phyloP scores from a whole-genome alignment of 1,140 invertebrate species.

The Bombus superbus region DNA sequence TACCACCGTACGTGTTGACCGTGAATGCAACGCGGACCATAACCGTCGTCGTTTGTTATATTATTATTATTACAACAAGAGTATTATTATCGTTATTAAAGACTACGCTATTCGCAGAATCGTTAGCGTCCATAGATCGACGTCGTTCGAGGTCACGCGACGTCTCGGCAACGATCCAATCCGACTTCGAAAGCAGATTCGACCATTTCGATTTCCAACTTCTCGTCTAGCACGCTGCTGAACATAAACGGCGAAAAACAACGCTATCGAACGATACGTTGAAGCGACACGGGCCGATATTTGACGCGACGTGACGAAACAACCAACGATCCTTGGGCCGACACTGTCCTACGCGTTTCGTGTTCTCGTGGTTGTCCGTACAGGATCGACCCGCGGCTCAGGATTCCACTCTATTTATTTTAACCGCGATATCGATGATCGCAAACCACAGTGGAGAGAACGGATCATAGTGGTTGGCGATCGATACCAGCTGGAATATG shows the following conservation, averaged over 20 bases:
- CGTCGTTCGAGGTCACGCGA: neutral
- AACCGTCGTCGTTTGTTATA: neutral
- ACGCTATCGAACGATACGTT: neutral
- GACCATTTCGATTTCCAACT: neutral
- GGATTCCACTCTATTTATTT: slow-evolving; percentile 62
- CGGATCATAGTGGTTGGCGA: slow-evolving; percentile 51
- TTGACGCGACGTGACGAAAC: slow-evolving; percentile 1
- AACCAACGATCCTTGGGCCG: neutral
- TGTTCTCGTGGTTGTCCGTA: neutral
- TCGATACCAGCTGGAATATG: slow-evolving; percentile 21
- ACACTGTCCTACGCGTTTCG: no score
- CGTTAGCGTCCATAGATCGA: neutral
- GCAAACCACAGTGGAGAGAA: slow-evolving; percentile 34
- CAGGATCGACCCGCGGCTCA: neutral
- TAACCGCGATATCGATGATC: slow-evolving; percentile 52
- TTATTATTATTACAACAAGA: neutral
- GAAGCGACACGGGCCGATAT: neutral
- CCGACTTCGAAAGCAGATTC: neutral
- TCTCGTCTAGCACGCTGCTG: neutral
- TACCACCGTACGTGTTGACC: neutral
- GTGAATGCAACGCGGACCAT: neutral
- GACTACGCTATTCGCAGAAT: neutral
- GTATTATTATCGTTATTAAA: neutral
- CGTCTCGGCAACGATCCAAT: neutral
- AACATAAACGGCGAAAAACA: neutral